phyloP scores from a whole-genome alignment of 1,140 invertebrate genomes.

The Delia radicum region DNA sequence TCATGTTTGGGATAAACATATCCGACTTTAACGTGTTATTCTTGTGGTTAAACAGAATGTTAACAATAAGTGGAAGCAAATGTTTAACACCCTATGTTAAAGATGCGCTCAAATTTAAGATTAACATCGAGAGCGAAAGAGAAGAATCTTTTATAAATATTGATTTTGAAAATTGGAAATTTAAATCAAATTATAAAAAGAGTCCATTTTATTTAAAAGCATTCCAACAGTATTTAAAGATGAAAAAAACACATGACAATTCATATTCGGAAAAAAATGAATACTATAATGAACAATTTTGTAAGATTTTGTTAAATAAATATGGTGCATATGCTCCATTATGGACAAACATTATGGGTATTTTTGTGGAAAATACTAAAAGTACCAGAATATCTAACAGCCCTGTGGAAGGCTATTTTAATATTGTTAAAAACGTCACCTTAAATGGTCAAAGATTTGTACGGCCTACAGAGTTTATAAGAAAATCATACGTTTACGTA shows the following conservation, averaged over 20 bases:
- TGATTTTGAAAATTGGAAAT: background rate
- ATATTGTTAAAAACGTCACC: background rate
- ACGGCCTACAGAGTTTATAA: background rate
- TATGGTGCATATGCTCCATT: background rate
- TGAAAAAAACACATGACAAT: background rate
- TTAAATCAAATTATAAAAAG: background rate
- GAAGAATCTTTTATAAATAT: background rate
- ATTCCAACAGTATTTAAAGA: background rate
- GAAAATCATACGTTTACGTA: background rate
- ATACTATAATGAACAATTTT: background rate
- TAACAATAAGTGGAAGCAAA: background rate
- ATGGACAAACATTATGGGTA: background rate
- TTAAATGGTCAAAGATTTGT: background rate
- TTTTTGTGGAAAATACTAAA: background rate
- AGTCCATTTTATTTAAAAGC: background rate
- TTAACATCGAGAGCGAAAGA: background rate
- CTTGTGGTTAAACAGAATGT: background rate
- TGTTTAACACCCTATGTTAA: background rate
- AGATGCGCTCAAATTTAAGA: background rate
- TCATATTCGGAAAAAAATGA: background rate
- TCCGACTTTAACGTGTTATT: background rate
- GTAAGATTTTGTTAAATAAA: background rate
- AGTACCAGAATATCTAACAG: background rate
- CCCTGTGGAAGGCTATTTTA: background rate
- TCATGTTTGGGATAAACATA: background rate